phyloP scores from a whole-genome alignment of 1,140 invertebrate genomes.

The Temnothorax curvispinosus region DNA sequence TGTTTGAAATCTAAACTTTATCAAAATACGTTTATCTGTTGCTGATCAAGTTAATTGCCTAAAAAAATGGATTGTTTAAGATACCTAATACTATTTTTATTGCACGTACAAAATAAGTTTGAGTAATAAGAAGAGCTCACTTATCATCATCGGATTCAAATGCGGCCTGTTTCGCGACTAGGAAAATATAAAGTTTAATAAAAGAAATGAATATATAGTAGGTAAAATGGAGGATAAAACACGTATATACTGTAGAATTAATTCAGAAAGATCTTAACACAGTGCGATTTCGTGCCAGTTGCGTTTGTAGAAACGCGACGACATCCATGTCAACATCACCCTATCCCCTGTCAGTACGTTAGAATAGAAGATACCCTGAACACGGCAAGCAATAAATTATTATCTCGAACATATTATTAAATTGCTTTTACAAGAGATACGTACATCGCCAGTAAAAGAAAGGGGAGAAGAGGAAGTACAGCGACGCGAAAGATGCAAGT shows the following conservation, averaged over 20 bases:
- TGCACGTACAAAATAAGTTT: neutral
- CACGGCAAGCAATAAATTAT: slow-evolving; percentile 16
- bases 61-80: neutral
- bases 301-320: slow-evolving; percentile 12
- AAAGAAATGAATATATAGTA: slow-evolving; percentile 64
- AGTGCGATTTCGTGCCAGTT: slow-evolving; percentile 74
- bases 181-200: slow-evolving; percentile 57
- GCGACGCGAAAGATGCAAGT: slow-evolving; percentile 46
- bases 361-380: neutral
- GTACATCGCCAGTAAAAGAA: neutral
- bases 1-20: neutral
- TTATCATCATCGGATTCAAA: slow-evolving; percentile 44
- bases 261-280: slow-evolving; percentile 71
- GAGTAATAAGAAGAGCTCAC: slow-evolving; percentile 41
- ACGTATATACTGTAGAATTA: slow-evolving; percentile 71
- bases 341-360: neutral
- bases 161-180: slow-evolving; percentile 53
- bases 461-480: neutral
- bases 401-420: neutral
- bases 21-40: neutral
- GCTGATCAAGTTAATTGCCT: neutral
- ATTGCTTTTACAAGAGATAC: slow-evolving; percentile 6
- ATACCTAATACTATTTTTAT: neutral
- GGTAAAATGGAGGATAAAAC: slow-evolving; percentile 66
- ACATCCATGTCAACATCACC: neutral